Base-by-base conservation (phyloP, 1,140 invertebrate species). In the Trissolcus basalis region DNA sequence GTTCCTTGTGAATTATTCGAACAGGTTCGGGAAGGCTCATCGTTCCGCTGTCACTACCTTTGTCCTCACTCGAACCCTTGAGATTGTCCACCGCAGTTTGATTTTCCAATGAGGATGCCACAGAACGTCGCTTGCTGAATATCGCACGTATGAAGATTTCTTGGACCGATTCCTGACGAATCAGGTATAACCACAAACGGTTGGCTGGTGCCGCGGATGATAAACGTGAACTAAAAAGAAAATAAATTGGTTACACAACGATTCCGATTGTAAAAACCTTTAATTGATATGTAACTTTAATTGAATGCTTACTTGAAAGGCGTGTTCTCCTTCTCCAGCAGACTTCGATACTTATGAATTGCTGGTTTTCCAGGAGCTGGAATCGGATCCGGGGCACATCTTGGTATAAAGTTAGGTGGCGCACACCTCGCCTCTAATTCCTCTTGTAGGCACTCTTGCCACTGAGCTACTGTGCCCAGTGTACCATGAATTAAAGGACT, bases 1-100 rank as follows among this genome's bases (percentile, higher is more conserved):
- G 97, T 85, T 99, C 98, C 89, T 99, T 99, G 85, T 99, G 98
- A 69, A 99, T 97, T 70, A 99, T 97, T 63, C 97, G 92, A 59
- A 98, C 96, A 41, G 96, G 94, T 80, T 95, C 95, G 47, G 92
- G 90, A 68, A 92, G 84, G 73, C 82, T 86, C 11, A 78, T 84
- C 12, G 80, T 91, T 82, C 83, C 90, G 64, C 89, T 89, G 65
- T 89, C 87, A 48, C 87, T 89, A 64, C 83, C 84, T 61, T 86
- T 85, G 58, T 88, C 84, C 67, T 88, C 87, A 13, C 82, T 83
- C 43, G 77, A 83, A 55, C 88, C 82, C 86, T 90, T 84, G 58
- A 76, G 70, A 65, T 82, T 78, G 77, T 87, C 83, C 70, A 85
- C 36, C 78, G 76, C 53, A 78, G 84, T 35, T 81, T 85, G 87